A percentile compares a stretch with the other conserved stretches of the same genome.
Conservation (phyloP, 2,113 vertebrate species). For the Neodon shergylaensis region DNA sequence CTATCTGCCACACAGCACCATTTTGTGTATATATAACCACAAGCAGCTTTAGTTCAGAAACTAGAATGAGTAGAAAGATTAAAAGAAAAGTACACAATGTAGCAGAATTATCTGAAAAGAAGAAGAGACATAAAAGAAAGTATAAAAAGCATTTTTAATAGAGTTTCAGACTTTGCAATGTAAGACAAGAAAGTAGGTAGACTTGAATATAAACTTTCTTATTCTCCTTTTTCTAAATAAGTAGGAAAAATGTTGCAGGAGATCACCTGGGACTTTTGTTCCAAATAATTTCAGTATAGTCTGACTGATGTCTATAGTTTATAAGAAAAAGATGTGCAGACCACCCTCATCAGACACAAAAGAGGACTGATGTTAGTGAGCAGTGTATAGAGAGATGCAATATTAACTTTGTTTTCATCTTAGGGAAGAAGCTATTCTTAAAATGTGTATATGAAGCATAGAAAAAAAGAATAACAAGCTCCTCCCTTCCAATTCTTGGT, state of each 20-base stretch:
- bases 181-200: not conserved
- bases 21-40: no score
- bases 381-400: not conserved
- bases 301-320: not conserved
- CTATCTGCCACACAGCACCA: no score
- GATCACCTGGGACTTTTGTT: not conserved
- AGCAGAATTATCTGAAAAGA: not conserved
- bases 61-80: not conserved
- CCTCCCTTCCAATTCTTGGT: not conserved
- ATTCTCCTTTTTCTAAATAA: not conserved
- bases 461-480: not conserved
- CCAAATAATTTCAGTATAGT: not conserved
- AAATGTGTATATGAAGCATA: not conserved
- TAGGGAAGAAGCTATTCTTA: not conserved
- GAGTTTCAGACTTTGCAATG: not conserved
- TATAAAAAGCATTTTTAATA: constrained; percentile 27
- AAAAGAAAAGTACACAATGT: not conserved
- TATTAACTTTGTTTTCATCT: not conserved
- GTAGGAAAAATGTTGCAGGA: not conserved
- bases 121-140: not conserved
- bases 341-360: not conserved
- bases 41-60: constrained; percentile 28
- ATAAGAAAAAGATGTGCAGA: not conserved
- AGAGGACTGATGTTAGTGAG: not conserved
- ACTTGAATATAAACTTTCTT: not conserved